phyloP scores from a whole-genome alignment of 1,140 invertebrate species.

The Nasonia giraulti region DNA sequence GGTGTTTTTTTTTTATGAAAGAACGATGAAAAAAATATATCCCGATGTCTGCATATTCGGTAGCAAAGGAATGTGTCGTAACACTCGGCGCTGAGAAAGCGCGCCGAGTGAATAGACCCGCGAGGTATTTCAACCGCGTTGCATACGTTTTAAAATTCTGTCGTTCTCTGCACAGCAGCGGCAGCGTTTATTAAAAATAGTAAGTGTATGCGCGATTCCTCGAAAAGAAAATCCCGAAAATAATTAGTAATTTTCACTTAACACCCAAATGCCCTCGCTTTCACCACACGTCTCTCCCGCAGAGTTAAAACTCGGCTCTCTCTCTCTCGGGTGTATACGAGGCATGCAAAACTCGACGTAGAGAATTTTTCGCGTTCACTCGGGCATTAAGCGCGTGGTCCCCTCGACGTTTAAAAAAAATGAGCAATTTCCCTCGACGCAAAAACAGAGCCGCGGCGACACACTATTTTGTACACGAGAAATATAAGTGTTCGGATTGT shows the following conservation, averaged over 20 bases:
- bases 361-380: not conserved
- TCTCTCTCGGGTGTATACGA: no score
- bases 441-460: not conserved
- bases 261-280: conserved; percentile 10
- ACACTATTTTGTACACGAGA: not conserved
- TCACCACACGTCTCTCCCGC: not conserved
- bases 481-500: not conserved
- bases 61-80: not conserved
- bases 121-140: no score
- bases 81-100: no score
- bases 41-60: not conserved
- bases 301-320: not conserved
- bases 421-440: not conserved
- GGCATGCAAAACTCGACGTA: not conserved
- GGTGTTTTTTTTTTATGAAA: not conserved
- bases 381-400: not conserved
- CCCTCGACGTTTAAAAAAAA: not conserved
- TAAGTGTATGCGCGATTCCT: not conserved
- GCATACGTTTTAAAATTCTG: not conserved
- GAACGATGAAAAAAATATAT: not conserved
- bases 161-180: not conserved
- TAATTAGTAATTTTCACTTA: not conserved
- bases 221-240: not conserved
- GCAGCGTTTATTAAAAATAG: not conserved
- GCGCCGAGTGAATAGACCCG: no score